phyloP scores from a whole-genome alignment of 92 coral and sea anemone species.

The Epizoanthus rinbou region DNA sequence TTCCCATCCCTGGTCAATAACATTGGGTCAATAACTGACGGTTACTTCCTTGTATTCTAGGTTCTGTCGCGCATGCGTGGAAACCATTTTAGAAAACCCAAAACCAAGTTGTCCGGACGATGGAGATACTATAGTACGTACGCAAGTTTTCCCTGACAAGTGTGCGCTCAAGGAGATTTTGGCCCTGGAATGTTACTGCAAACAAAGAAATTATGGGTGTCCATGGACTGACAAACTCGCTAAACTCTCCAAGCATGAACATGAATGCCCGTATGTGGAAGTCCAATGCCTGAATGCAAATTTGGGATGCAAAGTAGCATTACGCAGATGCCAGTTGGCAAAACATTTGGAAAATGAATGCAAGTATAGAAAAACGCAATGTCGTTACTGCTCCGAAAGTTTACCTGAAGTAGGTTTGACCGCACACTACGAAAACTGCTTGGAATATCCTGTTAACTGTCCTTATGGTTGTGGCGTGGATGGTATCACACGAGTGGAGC shows the following conservation, averaged over 20 bases:
- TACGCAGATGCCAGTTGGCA: conserved; percentile 66
- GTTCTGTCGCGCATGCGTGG: conserved; percentile 60
- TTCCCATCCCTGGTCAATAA: no score
- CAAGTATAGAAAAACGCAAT: conserved; percentile 55
- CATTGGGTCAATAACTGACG: no score
- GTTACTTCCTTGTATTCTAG: conserved; percentile 37
- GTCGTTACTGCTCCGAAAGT: conserved; percentile 65
- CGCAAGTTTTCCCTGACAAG: conserved; percentile 67
- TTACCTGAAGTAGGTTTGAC: conserved; percentile 54
- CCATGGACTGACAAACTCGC: conserved; percentile 70
- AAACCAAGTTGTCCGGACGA: conserved; percentile 77
- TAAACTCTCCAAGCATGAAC: conserved; percentile 48
- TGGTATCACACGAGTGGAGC: conserved; percentile 56
- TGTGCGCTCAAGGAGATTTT: conserved; percentile 77
- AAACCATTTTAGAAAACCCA: conserved; percentile 40
- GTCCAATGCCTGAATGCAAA: conserved; percentile 60
- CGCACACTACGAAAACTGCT: conserved; percentile 70
- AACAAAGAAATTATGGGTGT: conserved; percentile 69
- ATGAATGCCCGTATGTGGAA: conserved; percentile 64
- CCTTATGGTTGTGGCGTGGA: conserved; percentile 69
- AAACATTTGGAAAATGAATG: conserved; percentile 82
- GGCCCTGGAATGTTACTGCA: conserved; percentile 69
- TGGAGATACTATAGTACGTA: conserved; percentile 39
- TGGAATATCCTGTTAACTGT: conserved; percentile 75
- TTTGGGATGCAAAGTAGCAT: conserved; percentile 57